These are phyloP conservation scores for Luehdorfia chinensis DNA, from an alignment of 1,140 invertebrate genomes.

Conservation along the genomic window DNA sequence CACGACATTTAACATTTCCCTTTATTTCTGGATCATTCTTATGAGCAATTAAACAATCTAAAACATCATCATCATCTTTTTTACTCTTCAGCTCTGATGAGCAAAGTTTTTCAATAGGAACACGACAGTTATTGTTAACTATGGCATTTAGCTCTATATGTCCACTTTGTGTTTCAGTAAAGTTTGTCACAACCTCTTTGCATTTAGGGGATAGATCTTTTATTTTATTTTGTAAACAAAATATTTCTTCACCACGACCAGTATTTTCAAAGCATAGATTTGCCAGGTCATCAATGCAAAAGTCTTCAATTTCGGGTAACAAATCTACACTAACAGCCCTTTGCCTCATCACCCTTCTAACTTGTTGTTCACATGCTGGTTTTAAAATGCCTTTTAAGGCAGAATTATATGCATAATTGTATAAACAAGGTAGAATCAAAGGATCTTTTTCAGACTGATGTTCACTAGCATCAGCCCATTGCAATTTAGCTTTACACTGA, in stretches of 20 bases:
- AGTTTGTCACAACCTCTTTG: constrained; percentile 87
- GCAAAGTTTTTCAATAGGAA: constrained; percentile 91
- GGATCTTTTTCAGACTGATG: constrained; percentile 79
- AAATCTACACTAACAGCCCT: constrained; percentile 94
- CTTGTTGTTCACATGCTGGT: constrained; percentile 85
- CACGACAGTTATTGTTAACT: constrained; percentile 88
- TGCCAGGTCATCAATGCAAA: constrained; percentile 91
- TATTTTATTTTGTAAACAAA: constrained; percentile 95
- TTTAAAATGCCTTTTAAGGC: constrained; percentile 81
- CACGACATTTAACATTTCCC: constrained; percentile 90
- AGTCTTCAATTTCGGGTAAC: constrained; percentile 94
- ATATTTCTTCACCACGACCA: constrained; percentile 91
- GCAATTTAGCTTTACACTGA: constrained; percentile 87
- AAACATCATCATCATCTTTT: constrained; percentile 89
- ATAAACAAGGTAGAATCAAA: constrained; percentile 94
- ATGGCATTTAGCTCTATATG: constrained; percentile 92
- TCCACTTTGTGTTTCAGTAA: constrained; percentile 92
- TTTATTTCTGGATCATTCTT: constrained; percentile 91
- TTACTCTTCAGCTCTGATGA: constrained; percentile 82
- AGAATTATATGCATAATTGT: constrained; percentile 89
- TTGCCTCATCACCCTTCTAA: constrained; percentile 94
- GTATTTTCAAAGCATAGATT: constrained; percentile 90
- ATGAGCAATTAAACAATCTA: constrained; percentile 95
- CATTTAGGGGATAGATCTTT: constrained; percentile 83
- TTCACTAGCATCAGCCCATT: constrained; percentile 84